Evolutionary conservation across 2,888 invertebrate genomes (phyloP).

Genomic region (Ichneumon xanthorius): DNA sequence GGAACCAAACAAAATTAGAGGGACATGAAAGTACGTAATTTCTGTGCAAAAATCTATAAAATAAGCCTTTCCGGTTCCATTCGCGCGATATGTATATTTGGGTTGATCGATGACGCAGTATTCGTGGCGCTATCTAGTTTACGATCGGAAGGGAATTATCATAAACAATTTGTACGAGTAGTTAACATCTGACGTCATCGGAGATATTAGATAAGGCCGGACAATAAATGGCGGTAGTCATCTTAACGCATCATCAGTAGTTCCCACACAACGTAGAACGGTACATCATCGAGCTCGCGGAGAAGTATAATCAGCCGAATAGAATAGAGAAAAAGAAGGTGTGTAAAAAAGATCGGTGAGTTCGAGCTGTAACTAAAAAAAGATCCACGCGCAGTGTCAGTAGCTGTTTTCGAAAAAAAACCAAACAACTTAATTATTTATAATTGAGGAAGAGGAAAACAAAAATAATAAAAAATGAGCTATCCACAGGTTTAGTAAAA

Average conservation of each 20-base stretch:
- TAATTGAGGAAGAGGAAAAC: background rate
- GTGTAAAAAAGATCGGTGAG: background rate
- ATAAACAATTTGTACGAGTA: background rate
- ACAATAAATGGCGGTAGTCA: background rate
- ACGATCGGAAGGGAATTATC: background rate
- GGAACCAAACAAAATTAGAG: too few relatives aligned
- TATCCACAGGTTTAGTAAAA: slow-evolving; percentile 22
- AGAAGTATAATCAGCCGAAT: background rate
- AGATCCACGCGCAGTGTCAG: background rate
- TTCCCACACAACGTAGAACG: background rate
- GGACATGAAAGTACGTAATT: background rate
- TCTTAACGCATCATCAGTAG: background rate
- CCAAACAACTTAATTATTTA: slow-evolving; percentile 4
- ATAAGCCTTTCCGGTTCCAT: background rate
- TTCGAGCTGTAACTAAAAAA: background rate
- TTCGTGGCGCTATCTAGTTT: background rate
- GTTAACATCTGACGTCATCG: background rate
- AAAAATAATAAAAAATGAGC: background rate
- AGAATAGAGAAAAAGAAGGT: background rate
- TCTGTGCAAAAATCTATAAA: background rate
- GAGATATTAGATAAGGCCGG: background rate
- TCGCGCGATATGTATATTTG: background rate
- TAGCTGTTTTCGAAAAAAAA: background rate
- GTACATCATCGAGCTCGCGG: background rate
- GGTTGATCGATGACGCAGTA: background rate